Base-by-base conservation (phyloP, 2,113 vertebrate species). In the Phocoena phocoena region DNA sequence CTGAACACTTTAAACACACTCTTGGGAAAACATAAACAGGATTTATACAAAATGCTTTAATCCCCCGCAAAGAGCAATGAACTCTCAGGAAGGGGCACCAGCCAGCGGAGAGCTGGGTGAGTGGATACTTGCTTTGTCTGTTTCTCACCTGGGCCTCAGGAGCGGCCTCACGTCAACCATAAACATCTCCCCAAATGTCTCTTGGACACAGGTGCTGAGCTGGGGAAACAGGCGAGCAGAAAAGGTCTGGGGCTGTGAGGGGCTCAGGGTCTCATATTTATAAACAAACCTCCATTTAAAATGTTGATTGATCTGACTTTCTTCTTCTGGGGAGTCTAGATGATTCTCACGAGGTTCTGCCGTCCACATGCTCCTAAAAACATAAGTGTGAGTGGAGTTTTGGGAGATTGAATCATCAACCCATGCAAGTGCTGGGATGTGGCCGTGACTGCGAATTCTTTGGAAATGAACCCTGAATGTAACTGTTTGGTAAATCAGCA, bases 11-110 rank as follows among this genome's bases (percentile, higher is more conserved):
- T 93, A 80, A 97, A 93, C 86, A 96, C 73, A 82, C 76, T 95
- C 88, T 67, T 88, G 79, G 92, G 63, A 88, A 97, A 94, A 74
- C 71, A 85, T 95, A 96, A 97, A 97, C 85, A 95, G 90, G 94
- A 87, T 97, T 97, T 96, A 94, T 95, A 88, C n/a, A 88, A 97
- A 95, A 93, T 65, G 50, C 87, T 95, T 93, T 96, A 91, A 89
- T 96, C 31, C 63, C 79, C 21, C 11, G 1, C 68, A 62, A 68
- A 95, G 55, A 94, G 81, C 76, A 91, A 17, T 88, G 89, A 93
- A 76, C 77, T 93, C 88, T 87, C 33, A 67, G 26, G 55, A 65
- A 82, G 89, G 92, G 93, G 81, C 67, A 93, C 47, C 53, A 44
- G 65, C 68, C 21, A 15, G 81, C 90, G 47, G 41, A 33, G 71